Evolutionary conservation across 2,113 vertebrate genomes (phyloP).

Genomic region (Chitala chitala): DNA sequence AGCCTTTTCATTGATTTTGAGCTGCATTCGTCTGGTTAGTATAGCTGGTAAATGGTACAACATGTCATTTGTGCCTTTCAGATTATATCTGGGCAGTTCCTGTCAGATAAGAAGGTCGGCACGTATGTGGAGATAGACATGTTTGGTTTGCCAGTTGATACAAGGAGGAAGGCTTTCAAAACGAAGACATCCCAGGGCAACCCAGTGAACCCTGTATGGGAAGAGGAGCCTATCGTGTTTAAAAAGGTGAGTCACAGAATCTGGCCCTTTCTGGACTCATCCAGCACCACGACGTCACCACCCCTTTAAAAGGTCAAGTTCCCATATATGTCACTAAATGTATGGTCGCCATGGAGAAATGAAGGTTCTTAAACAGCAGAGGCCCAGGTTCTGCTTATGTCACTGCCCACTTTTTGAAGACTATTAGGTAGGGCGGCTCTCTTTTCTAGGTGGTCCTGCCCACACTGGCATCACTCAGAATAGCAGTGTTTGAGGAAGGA

Average conservation of each 20-base stretch:
- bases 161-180: conserved; percentile 78
- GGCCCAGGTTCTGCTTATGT: no score
- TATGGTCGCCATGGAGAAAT: no score
- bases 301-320: no score
- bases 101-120: conserved; percentile 83
- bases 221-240: conserved; percentile 81
- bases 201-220: conserved; percentile 82
- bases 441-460: conserved; percentile 74
- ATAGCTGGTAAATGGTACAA: no score
- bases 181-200: conserved; percentile 84
- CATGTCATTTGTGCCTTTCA: conserved; percentile 37
- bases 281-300: no score
- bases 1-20: no score
- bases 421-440: no score
- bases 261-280: no score
- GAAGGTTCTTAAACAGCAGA: no score
- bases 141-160: conserved; percentile 85
- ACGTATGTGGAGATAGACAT: conserved; percentile 86
- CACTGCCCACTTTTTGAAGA: no score
- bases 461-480: conserved; percentile 74
- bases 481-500: conserved; percentile 83
- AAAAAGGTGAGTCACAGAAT: conserved; percentile 86
- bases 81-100: conserved; percentile 86
- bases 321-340: no score
- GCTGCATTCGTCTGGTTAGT: no score